Evolutionary conservation across 2,113 vertebrate species (phyloP).

Genomic region (Aythya baeri): DNA sequence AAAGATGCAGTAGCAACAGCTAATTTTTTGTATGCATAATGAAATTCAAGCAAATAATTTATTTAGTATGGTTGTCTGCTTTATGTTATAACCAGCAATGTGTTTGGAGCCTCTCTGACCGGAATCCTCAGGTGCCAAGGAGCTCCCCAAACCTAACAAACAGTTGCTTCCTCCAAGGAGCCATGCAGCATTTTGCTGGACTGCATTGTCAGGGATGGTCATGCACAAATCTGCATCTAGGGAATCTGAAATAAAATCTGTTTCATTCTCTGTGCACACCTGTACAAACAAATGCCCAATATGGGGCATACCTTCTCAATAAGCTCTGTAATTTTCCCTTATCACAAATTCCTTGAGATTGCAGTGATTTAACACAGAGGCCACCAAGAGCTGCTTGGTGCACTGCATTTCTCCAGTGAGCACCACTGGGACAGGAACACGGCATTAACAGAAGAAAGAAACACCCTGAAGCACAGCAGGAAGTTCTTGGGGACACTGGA

Average conservation of each 20-base stretch:
- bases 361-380: neutral
- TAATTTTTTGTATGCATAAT: neutral
- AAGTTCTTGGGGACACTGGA: neutral
- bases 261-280: neutral
- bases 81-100: neutral
- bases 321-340: neutral
- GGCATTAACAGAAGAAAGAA: neutral
- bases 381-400: neutral
- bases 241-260: neutral
- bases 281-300: neutral
- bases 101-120: neutral
- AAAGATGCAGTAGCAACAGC: neutral
- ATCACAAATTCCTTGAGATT: neutral
- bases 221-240: neutral
- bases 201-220: neutral
- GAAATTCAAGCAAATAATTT: neutral
- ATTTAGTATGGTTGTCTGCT: neutral
- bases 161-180: neutral
- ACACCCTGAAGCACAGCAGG: rapidly evolving
- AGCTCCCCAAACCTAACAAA: too few relatives aligned
- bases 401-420: neutral
- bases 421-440: neutral
- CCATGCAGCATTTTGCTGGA: neutral
- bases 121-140: neutral
- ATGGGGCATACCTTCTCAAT: rapidly evolving